Evolutionary conservation across 2,888 invertebrate genomes (phyloP).

Genomic region (Leucophenga maculata): DNA sequence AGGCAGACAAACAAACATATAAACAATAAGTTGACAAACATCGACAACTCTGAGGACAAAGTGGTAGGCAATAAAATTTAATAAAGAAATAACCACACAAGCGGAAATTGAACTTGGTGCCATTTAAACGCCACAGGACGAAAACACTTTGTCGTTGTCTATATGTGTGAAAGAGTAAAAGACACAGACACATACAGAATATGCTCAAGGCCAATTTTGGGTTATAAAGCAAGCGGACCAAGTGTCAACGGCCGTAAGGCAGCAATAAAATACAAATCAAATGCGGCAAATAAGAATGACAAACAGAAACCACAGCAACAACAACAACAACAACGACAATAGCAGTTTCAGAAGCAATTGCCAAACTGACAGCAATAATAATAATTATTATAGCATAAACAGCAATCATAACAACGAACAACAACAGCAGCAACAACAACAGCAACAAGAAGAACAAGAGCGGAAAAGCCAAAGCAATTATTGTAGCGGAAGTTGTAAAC

Average conservation of each 20-base stretch:
- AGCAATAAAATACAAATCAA: conserved; percentile 31
- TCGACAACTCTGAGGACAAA: not conserved
- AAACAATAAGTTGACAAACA: no score
- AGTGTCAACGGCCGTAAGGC: conserved; percentile 12
- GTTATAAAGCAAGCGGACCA: no score
- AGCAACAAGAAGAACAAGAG: conserved; percentile 24
- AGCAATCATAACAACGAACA: not conserved
- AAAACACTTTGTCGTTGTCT: not conserved
- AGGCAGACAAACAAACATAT: no score
- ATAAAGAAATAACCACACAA: conserved; percentile 25
- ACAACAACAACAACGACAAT: conserved; percentile 22
- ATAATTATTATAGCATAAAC: conserved; percentile 28
- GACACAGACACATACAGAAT: no score
- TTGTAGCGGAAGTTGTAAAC: conserved; percentile 25
- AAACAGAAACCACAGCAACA: conserved; percentile 29
- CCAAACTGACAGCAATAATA: conserved; percentile 26
- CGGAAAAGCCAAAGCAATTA: conserved; percentile 13
- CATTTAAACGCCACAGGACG: conserved; percentile 17
- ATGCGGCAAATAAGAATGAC: conserved; percentile 32
- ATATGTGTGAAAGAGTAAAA: not conserved
- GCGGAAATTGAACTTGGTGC: conserved; percentile 11
- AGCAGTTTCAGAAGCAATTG: conserved; percentile 20
- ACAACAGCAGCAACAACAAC: conserved; percentile 23
- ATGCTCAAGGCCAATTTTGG: no score
- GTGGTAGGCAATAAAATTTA: conserved; percentile 16